These are phyloP conservation scores for Tiliqua scincoides DNA, from an alignment of 2,113 vertebrate species.

Conservation along the genomic window DNA sequence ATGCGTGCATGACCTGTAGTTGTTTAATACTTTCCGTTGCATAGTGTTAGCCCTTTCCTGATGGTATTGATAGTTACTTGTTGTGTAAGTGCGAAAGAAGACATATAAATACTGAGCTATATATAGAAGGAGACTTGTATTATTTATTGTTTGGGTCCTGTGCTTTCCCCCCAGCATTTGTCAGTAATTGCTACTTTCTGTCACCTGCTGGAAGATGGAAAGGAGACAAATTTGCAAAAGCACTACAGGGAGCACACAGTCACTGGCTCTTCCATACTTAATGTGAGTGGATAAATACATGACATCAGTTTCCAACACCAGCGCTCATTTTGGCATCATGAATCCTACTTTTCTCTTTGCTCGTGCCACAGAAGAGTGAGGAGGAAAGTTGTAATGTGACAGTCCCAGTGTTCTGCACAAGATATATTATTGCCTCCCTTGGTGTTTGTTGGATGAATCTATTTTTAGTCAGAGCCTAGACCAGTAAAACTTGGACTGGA, in stretches of 20 bases:
- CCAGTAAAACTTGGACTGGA: constrained; percentile 48
- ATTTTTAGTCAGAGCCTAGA: constrained; percentile 52
- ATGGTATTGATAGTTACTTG: constrained; percentile 42
- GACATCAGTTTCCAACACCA: constrained; percentile 42
- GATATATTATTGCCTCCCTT: constrained; percentile 31
- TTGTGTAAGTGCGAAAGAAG: constrained; percentile 44
- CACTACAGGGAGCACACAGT: constrained; percentile 30
- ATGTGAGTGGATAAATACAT: constrained; percentile 53
- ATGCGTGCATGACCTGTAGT: neutral
- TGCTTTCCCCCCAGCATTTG: constrained; percentile 62
- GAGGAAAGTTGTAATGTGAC: constrained; percentile 47
- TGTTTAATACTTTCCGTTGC: constrained; percentile 24
- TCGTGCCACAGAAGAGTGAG: constrained; percentile 20
- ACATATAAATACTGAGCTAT: constrained; percentile 39
- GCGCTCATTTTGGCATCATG: neutral
- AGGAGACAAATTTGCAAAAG: constrained; percentile 63
- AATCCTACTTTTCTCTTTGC: constrained; percentile 18
- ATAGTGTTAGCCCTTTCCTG: constrained; percentile 33
- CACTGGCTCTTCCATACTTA: constrained; percentile 59
- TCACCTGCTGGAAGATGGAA: constrained; percentile 66
- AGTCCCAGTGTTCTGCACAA: constrained; percentile 10
- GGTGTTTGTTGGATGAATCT: constrained; percentile 60
- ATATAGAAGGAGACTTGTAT: constrained; percentile 42
- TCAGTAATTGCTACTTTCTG: constrained; percentile 66
- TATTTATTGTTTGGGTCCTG: constrained; percentile 68